A percentile compares a stretch with the other conserved stretches of the same genome.
Evolutionary conservation across 2,113 vertebrate genomes (phyloP).

Genomic region (Phocoena phocoena): DNA sequence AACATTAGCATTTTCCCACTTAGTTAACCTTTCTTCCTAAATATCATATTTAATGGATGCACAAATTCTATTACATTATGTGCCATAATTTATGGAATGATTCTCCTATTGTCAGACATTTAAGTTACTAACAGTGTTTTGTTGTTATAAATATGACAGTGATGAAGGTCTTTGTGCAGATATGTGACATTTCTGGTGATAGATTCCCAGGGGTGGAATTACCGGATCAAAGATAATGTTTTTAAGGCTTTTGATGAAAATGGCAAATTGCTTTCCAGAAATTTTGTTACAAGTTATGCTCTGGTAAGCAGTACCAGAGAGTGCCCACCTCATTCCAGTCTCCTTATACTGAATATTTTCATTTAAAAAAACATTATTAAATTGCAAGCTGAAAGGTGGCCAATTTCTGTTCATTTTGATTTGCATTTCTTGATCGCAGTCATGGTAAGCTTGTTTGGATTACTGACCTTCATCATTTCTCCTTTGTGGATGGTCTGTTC

Average conservation of each 20-base stretch:
- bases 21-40: background rate
- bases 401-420: background rate
- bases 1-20: background rate
- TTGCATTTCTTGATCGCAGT: background rate
- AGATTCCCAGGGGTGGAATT: background rate
- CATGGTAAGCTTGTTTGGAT: accelerated
- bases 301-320: background rate
- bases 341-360: background rate
- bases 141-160: background rate
- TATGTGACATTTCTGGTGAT: background rate
- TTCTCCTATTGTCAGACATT: background rate
- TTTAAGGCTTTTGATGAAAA: background rate
- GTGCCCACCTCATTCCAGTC: background rate
- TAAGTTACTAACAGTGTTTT: background rate
- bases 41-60: background rate
- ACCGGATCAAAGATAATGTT: background rate
- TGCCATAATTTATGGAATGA: background rate
- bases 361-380: background rate
- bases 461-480: background rate
- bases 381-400: background rate
- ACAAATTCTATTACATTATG: background rate
- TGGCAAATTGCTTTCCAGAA: background rate
- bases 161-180: background rate
- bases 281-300: background rate
- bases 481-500: background rate